Evolutionary conservation across 2,888 invertebrate genomes (phyloP).

Genomic region (Dorcus parallelipipedus): DNA sequence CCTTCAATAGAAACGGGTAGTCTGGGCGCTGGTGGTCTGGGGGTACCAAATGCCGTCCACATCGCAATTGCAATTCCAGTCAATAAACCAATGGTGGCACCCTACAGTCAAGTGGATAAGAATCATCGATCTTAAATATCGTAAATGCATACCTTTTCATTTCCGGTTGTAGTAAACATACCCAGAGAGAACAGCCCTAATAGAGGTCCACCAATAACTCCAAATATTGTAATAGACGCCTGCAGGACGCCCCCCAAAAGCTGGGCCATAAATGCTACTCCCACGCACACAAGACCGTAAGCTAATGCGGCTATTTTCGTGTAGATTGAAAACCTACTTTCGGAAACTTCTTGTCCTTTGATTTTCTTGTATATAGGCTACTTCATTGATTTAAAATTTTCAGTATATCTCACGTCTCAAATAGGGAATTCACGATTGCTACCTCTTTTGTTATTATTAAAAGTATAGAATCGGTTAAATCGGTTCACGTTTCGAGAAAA

Average conservation of each 20-base stretch:
- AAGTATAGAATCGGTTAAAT: neutral
- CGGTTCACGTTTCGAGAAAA: no score
- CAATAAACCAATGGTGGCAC: conserved; percentile 64
- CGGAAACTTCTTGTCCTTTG: conserved; percentile 37
- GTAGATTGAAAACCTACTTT: conserved; percentile 38
- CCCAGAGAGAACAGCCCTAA: conserved; percentile 78
- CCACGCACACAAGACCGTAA: conserved; percentile 72
- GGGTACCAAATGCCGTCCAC: conserved; percentile 83
- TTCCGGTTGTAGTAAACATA: conserved; percentile 70
- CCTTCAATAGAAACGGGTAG: conserved; percentile 59
- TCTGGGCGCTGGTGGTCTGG: conserved; percentile 60
- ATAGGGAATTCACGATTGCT: neutral
- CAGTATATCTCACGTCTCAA: no score
- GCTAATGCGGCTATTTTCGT: conserved; percentile 64
- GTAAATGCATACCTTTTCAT: conserved; percentile 54
- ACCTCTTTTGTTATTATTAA: neutral
- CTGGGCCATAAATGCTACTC: conserved; percentile 75
- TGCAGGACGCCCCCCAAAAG: conserved; percentile 78
- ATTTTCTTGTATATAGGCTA: conserved; percentile 41
- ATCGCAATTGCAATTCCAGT: conserved; percentile 65
- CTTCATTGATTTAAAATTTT: conserved; percentile 13
- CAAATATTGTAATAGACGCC: conserved; percentile 77
- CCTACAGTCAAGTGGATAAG: conserved; percentile 50
- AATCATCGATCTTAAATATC: no score
- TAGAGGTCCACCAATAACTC: conserved; percentile 78